phyloP scores from a whole-genome alignment of 2,888 invertebrate species.

The Noctua comes region DNA sequence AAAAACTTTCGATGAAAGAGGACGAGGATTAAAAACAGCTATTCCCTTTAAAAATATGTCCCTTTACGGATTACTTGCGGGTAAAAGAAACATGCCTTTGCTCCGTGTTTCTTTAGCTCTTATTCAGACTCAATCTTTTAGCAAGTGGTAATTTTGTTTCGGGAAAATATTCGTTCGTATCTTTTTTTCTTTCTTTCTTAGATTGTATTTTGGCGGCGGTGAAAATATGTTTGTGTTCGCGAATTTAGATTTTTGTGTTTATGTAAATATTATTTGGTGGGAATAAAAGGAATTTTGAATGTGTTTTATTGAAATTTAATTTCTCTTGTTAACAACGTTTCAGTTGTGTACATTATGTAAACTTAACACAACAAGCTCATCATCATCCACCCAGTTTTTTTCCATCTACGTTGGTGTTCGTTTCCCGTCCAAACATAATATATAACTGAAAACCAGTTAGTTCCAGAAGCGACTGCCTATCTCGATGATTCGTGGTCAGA shows the following conservation, averaged over 20 bases:
- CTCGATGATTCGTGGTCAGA: too few species aligned
- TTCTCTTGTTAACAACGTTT: background rate
- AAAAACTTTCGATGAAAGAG: slow-evolving; percentile 73
- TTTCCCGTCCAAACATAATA: background rate
- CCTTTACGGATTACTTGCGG: slow-evolving; percentile 71
- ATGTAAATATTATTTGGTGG: background rate
- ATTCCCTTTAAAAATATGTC: slow-evolving; percentile 76
- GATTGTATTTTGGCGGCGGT: slow-evolving; percentile 11
- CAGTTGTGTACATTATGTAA: background rate
- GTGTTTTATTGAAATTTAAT: background rate
- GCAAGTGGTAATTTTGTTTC: slow-evolving; percentile 63
- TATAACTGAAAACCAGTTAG: background rate
- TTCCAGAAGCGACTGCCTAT: background rate
- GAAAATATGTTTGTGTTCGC: background rate
- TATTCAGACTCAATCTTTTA: slow-evolving; percentile 53
- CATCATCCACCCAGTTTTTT: background rate
- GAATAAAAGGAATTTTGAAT: slow-evolving; percentile 1
- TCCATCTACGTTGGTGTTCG: background rate
- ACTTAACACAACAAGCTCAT: background rate
- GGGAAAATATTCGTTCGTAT: slow-evolving; percentile 20
- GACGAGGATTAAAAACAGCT: slow-evolving; percentile 75
- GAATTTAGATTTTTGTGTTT: slow-evolving; percentile 5
- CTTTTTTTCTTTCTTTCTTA: slow-evolving; percentile 10
- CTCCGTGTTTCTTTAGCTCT: slow-evolving; percentile 49
- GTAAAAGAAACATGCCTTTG: slow-evolving; percentile 63